Base-by-base conservation (phyloP, 1,140 invertebrate species). In the Drosophila pandora region DNA sequence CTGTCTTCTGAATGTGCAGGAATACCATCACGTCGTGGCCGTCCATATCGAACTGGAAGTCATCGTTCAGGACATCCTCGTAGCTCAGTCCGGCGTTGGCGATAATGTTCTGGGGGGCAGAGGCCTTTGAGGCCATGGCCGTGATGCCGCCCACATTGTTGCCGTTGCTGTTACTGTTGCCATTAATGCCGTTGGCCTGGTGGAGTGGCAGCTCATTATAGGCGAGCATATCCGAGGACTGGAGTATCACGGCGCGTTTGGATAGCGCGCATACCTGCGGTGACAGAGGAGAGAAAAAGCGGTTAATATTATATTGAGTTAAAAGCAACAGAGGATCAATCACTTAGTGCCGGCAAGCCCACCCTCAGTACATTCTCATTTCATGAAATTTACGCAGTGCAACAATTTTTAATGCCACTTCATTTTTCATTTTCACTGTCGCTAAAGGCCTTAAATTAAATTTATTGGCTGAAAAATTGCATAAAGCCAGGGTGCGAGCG, bases 21-120 rank as follows among this genome's bases (percentile, higher is more conserved):
- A 99, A 99, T 17, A 99, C 98, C 93, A 99, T 96, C 17, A 99
- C 98, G 93, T 99, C 98, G 80, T 97, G 95, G 6, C 95, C 96
- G 90, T 97, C 95, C 90, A 98, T 96, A 91, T 97, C 96, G 92
- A 97, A 97, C 74, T 95, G 94, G 92, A 96, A 96, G 90, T 96
- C 96, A 91, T 97, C 96, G 82, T 96, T 96, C 13, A 96, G 93
- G 71, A 97, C 95, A 91, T 97, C 96, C 77, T 97, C 96, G 87
- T 97, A 97, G 75, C 95, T 95, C 50, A 95, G 92, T 21, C 94
- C 94, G 81, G 94, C 94, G 48, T 90, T 88, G 47, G 85, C 85
- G 37, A 91, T 79, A 39, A 91, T 90, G 25, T 83, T 88, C 77
- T 91, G 89, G 49, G 84, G 90, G 52, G 89, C 83, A 47, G 89